Evolutionary conservation across 2,797 vertebrate species (phyloP).

Genomic region (Borostomias antarcticus): DNA sequence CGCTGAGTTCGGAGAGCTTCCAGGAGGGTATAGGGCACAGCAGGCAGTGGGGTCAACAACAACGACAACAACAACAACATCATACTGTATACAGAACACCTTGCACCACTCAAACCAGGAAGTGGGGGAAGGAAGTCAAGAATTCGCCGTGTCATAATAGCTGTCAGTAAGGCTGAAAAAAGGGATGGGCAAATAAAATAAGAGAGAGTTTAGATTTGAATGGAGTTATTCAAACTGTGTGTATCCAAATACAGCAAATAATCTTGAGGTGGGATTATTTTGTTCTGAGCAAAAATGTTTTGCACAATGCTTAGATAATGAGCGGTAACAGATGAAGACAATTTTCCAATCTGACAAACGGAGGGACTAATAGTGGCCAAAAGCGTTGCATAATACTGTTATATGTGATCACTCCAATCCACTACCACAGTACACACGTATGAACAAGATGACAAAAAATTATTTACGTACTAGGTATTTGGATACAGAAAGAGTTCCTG

Average conservation of each 20-base stretch:
- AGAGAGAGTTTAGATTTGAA: constrained; percentile 28
- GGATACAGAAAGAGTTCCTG: constrained; percentile 48
- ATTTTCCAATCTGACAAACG: background rate
- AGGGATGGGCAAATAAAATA: background rate
- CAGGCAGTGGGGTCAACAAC: constrained; percentile 62
- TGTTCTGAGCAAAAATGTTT: constrained; percentile 22
- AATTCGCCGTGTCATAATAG: constrained; percentile 36
- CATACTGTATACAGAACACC: constrained; percentile 47
- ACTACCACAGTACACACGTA: background rate
- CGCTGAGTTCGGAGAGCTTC: constrained; percentile 81
- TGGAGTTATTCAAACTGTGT: constrained; percentile 66
- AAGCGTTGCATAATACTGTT: constrained; percentile 57
- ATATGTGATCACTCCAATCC: constrained; percentile 17
- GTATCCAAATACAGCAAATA: constrained; percentile 74
- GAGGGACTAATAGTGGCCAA: constrained; percentile 56
- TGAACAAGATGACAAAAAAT: constrained; percentile 29
- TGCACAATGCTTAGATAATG: constrained; percentile 58
- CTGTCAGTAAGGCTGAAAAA: constrained; percentile 23
- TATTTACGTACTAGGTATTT: constrained; percentile 48
- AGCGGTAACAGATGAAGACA: background rate
- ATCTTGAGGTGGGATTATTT: constrained; percentile 62
- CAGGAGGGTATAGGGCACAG: constrained; percentile 73
- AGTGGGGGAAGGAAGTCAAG: constrained; percentile 14
- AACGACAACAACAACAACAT: constrained; percentile 61
- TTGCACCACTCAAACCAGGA: constrained; percentile 33